Conservation (phyloP, 1,140 invertebrate genomes). For the Drosophila orosa region DNA sequence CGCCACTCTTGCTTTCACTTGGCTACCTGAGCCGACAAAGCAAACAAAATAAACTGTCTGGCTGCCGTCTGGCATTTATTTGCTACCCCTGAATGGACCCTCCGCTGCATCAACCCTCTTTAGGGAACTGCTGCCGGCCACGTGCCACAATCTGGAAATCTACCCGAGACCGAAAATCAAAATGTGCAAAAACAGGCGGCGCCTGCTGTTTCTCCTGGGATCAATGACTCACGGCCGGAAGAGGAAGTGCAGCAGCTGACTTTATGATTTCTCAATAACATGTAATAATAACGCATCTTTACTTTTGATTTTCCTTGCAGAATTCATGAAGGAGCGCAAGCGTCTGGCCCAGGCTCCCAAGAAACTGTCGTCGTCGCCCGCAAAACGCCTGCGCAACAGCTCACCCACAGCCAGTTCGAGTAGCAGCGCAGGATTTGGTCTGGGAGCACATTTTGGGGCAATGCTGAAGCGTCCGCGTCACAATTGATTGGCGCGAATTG, state of each 20-base stretch:
- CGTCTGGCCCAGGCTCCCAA: slow-evolving; percentile 80
- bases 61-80: slow-evolving; percentile 52
- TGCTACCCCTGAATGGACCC: slow-evolving; percentile 54
- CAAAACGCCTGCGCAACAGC: slow-evolving; percentile 74
- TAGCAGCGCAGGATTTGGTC: slow-evolving; percentile 32
- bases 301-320: slow-evolving; percentile 60
- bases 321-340: slow-evolving; percentile 84
- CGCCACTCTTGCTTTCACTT: slow-evolving; percentile 53
- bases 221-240: slow-evolving; percentile 55
- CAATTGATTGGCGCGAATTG: slow-evolving; percentile 49
- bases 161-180: slow-evolving; percentile 59
- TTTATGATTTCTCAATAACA: slow-evolving; percentile 56
- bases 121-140: slow-evolving; percentile 59
- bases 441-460: slow-evolving; percentile 48
- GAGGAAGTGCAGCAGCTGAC: slow-evolving; percentile 61
- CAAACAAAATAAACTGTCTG: slow-evolving; percentile 35
- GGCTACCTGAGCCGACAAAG: slow-evolving; percentile 50
- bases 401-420: slow-evolving; percentile 42
- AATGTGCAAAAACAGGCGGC: slow-evolving; percentile 82
- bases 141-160: slow-evolving; percentile 69
- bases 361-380: slow-evolving; percentile 78
- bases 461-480: slow-evolving; percentile 61
- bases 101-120: slow-evolving; percentile 47
- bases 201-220: slow-evolving; percentile 61
- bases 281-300: slow-evolving; percentile 40